These are phyloP conservation scores for Aulostomus chinensis DNA, from an alignment of 2,797 vertebrate species.

Conservation along the genomic window DNA sequence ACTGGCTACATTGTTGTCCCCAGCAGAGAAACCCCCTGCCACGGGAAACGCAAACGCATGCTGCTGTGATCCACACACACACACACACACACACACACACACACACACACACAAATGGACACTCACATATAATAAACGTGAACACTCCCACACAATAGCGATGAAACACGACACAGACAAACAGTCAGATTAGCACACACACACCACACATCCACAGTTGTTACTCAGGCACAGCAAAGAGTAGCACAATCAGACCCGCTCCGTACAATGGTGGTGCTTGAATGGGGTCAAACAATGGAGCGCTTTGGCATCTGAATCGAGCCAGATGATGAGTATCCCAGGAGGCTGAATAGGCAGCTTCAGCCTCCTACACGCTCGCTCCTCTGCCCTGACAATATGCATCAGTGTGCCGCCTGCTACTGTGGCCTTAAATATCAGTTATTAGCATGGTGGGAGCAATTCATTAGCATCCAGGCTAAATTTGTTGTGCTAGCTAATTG, in stretches of 20 bases:
- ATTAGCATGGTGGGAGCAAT: conserved; percentile 38
- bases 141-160: conserved; percentile 29
- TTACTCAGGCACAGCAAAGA: conserved; percentile 37
- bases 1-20: conserved; percentile 53
- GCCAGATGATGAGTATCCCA: conserved; percentile 71
- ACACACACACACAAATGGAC: conserved; percentile 19
- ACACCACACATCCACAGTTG: conserved; percentile 31
- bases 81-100: conserved; percentile 4
- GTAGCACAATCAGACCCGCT: conserved; percentile 59
- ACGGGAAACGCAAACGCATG: conserved; percentile 54
- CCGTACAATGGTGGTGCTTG: conserved; percentile 69
- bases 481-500: conserved; percentile 13
- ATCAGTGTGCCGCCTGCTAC: conserved; percentile 54
- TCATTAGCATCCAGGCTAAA: conserved; percentile 49
- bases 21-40: conserved; percentile 33
- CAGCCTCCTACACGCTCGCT: conserved; percentile 64
- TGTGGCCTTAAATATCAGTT: conserved; percentile 50
- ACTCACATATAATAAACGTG: conserved; percentile 20
- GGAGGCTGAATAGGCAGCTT: conserved; percentile 66
- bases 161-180: conserved; percentile 17
- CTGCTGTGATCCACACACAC: conserved; percentile 22
- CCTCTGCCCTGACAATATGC: conserved; percentile 53
- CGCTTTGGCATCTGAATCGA: conserved; percentile 69
- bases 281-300: conserved; percentile 75
- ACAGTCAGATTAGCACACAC: conserved; percentile 13